Evolutionary conservation across 92 coral and sea anemone species (phyloP), one percentile per base, ranked within the genome.

Genomic region (Parazoanthus swiftii): DNA sequence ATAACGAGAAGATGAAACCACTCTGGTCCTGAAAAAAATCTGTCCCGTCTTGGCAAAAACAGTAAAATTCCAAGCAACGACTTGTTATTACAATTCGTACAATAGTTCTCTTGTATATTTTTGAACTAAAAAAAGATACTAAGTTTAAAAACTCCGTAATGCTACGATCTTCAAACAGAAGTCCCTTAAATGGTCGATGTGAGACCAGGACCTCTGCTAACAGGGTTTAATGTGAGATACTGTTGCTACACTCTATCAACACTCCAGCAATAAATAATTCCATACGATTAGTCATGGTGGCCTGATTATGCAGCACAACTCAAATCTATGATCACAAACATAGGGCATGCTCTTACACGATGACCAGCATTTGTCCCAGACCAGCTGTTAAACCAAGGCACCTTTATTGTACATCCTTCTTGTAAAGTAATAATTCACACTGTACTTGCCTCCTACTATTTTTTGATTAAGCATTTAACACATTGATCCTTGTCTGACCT

Each of bases 241-340:
- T 63, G 7, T 63, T 63, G 70, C 25, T 21, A 63, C 70, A 63
- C n/a, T 63, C 70, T 63, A 58, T 21, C 7, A 26, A 74, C 23
- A 37, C 50, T 74, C 46, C 44, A 74, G 18, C 50, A 48, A 38
- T 15, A 38, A 2, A 63, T 63, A 23, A 36, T 74, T 74, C 42
- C 46, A 29, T 74, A 54, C 9, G 59, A 33, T 14, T 74, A 25
- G 20, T 76, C 74, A 81, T 63, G 73, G 85, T 81, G 85, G 85
- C 85, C 74, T 63, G 74, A 81, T 37, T 63, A 74, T 59, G 44
- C 74, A 81, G 85, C 63, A 63, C 85, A 59, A 8, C 74, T 38
- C 44, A 21, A 81, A 81, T 59, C 73, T 81, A 81, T 59, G 85
- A 81, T 81, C 74, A 81, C 85, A 81, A 81, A 59, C 85, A n/a